Percentiles rank a stretch among this genome's conserved stretches.
phyloP scores from a whole-genome alignment of 2,888 invertebrate genomes.

The Ennomos fuscantarius region DNA sequence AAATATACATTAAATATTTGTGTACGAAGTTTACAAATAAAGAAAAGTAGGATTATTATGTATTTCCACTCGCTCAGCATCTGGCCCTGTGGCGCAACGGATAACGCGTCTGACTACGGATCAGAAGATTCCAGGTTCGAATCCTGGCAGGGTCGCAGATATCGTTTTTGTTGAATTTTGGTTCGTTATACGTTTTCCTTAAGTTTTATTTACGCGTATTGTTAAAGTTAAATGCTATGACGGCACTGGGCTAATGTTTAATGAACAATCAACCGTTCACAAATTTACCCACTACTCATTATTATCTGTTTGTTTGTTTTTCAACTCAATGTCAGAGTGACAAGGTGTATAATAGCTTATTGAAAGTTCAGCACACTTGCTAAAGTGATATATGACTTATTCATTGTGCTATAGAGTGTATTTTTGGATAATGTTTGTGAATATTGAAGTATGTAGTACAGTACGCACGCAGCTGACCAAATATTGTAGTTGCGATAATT shows the following conservation, averaged over 20 bases:
- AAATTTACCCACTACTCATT: slow-evolving; percentile 43
- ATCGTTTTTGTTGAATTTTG: slow-evolving; percentile 40
- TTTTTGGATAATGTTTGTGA: slow-evolving; percentile 30
- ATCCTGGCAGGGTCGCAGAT: slow-evolving; percentile 85
- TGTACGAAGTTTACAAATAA: too few species aligned
- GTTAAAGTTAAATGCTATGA: slow-evolving; percentile 62
- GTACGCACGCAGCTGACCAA: slow-evolving; percentile 82
- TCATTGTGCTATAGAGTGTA: slow-evolving; percentile 11
- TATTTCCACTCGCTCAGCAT: slow-evolving; percentile 29
- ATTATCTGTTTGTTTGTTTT: slow-evolving; percentile 38
- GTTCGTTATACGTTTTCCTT: slow-evolving; percentile 37
- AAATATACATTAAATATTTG: too few species aligned
- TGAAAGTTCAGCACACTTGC: slow-evolving; percentile 14
- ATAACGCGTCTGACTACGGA: slow-evolving; percentile 90
- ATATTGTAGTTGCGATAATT: slow-evolving; percentile 83
- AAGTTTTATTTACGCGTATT: slow-evolving; percentile 58
- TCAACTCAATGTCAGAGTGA: slow-evolving; percentile 45
- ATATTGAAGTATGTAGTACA: slow-evolving; percentile 57
- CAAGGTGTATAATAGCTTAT: slow-evolving; percentile 56
- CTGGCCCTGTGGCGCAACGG: slow-evolving; percentile 88
- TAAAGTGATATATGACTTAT: slow-evolving; percentile 41
- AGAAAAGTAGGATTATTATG: slow-evolving; percentile 4
- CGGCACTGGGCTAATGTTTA: slow-evolving; percentile 71
- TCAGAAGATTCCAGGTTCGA: slow-evolving; percentile 88
- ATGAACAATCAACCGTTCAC: slow-evolving; percentile 62